Conservation (phyloP, 2,113 vertebrate genomes). For the Microcebus murinus region DNA sequence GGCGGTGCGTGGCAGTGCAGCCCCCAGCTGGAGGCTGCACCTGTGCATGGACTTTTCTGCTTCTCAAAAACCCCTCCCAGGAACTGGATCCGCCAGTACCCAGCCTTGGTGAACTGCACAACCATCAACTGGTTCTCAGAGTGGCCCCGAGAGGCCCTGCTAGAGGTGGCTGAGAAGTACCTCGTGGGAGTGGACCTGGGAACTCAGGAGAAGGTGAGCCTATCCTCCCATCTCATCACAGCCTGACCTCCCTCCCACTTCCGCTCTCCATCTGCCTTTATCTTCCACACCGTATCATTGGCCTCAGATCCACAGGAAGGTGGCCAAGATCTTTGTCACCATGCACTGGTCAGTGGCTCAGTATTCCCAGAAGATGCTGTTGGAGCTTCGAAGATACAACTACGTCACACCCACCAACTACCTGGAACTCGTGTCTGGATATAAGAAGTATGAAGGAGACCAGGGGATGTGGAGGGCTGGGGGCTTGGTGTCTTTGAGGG, state of each 20-base stretch:
- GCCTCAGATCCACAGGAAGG: constrained; percentile 89
- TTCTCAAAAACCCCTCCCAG: constrained; percentile 72
- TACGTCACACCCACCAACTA: constrained; percentile 95
- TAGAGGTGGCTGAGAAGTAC: constrained; percentile 93
- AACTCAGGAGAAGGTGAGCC: constrained; percentile 85
- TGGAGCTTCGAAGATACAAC: constrained; percentile 90
- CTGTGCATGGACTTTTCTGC: not conserved
- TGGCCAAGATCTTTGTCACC: constrained; percentile 91
- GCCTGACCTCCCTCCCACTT: too few relatives aligned
- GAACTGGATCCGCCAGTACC: constrained; percentile 92
- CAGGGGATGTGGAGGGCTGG: not conserved
- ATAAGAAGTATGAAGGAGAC: constrained; percentile 88
- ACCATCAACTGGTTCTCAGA: constrained; percentile 95
- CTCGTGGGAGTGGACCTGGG: constrained; percentile 88
- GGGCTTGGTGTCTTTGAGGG: not conserved
- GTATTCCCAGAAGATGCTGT: constrained; percentile 90
- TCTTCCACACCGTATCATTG: not conserved
- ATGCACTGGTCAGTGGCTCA: constrained; percentile 91
- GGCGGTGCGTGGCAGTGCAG: not conserved
- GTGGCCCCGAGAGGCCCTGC: constrained; percentile 92
- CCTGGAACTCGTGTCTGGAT: constrained; percentile 94
- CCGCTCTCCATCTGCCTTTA: rapidly evolving
- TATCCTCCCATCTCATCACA: not conserved
- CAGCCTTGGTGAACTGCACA: constrained; percentile 93
- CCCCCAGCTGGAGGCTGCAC: not conserved